These are phyloP conservation scores for Oryctolagus cuniculus DNA, from an alignment of 2,113 vertebrate species.

Conservation along the genomic window DNA sequence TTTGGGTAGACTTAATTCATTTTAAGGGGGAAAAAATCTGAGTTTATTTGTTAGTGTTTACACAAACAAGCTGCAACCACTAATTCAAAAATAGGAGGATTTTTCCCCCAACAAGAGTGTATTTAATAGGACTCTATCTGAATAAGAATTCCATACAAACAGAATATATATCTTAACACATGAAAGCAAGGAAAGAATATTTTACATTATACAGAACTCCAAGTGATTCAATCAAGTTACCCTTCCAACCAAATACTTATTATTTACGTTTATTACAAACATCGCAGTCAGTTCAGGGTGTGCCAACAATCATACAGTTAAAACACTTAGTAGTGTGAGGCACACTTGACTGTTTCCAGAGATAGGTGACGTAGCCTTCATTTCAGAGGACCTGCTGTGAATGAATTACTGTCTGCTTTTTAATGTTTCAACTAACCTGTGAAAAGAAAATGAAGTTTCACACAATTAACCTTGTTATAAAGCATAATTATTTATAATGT, in stretches of 20 bases:
- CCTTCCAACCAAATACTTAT: constrained; percentile 71
- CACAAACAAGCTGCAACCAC: constrained; percentile 77
- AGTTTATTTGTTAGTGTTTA: constrained; percentile 88
- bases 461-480: constrained; percentile 10
- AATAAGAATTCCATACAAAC: constrained; percentile 84
- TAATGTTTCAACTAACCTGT: constrained; percentile 96
- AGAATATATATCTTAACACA: constrained; percentile 81
- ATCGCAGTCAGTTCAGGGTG: constrained; percentile 57
- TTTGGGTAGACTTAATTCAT: constrained; percentile 70
- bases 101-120: constrained; percentile 47
- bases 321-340: constrained; percentile 47
- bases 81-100: constrained; percentile 75
- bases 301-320: not conserved
- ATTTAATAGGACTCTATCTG: constrained; percentile 73
- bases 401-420: constrained; percentile 95
- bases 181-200: constrained; percentile 78
- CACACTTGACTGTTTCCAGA: constrained; percentile 72
- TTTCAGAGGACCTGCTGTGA: not conserved
- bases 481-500: not conserved
- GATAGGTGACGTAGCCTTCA: not conserved
- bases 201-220: constrained; percentile 77
- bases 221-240: constrained; percentile 76
- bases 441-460: constrained; percentile 60
- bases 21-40: constrained; percentile 59
- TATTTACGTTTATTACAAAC: constrained; percentile 64